These are phyloP conservation scores for Ametastegia equiseti DNA, from an alignment of 2,888 invertebrate genomes.

Conservation along the genomic window DNA sequence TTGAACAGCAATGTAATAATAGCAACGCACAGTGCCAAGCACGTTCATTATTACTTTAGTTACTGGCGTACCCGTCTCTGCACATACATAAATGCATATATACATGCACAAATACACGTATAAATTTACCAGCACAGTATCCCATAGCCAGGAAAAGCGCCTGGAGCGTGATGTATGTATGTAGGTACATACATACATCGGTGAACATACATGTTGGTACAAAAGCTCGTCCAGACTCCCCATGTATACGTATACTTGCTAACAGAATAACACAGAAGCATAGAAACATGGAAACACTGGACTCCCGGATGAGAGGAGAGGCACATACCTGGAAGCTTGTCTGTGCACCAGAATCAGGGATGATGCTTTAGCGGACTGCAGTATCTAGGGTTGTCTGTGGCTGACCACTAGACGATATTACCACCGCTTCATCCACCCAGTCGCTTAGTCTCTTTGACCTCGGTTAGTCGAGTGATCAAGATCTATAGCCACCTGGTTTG, in stretches of 20 bases:
- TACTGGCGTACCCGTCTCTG: slow-evolving; percentile 45
- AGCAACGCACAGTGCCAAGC: slow-evolving; percentile 60
- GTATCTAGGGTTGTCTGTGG: slow-evolving; percentile 50
- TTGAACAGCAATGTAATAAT: slow-evolving; percentile 69
- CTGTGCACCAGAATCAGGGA: not conserved
- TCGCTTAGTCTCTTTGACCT: slow-evolving; percentile 48
- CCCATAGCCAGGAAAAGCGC: not conserved
- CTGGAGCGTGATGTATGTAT: not conserved
- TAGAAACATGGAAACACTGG: not conserved
- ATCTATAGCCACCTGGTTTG: slow-evolving; percentile 53
- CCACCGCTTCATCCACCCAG: slow-evolving; percentile 50
- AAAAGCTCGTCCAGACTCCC: not conserved
- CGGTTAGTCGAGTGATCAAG: slow-evolving; percentile 53
- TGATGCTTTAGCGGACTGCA: slow-evolving; percentile 21
- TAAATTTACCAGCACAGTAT: not conserved
- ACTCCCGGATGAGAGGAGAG: not conserved
- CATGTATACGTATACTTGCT: not conserved
- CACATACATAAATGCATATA: too few species aligned
- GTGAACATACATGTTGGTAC: not conserved
- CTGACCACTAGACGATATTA: slow-evolving; percentile 58
- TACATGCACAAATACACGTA: too few species aligned
- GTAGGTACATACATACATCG: too few species aligned
- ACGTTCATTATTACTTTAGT: slow-evolving; percentile 65
- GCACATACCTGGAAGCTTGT: not conserved
- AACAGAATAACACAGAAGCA: not conserved